A percentile compares a stretch with the other conserved stretches of the same genome.
Evolutionary conservation across 2,888 invertebrate species (phyloP).

Genomic region (Beris morrisii): DNA sequence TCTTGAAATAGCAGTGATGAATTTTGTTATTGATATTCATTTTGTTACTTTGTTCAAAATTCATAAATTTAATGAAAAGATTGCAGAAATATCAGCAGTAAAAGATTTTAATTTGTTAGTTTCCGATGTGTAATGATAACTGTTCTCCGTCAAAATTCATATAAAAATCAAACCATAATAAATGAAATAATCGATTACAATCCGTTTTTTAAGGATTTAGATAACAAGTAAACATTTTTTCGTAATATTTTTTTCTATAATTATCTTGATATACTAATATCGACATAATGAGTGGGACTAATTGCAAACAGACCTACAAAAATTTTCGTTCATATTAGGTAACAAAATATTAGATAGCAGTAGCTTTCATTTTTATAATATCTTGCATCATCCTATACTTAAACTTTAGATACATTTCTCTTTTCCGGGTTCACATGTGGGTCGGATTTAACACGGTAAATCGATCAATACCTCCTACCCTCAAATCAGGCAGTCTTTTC

Average conservation of each 20-base stretch:
- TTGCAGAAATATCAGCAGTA: too few relatives aligned
- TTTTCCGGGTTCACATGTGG: background rate
- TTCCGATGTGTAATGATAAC: too few relatives aligned
- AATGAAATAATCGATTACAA: too few relatives aligned
- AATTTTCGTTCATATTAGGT: constrained; percentile 23
- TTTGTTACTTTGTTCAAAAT: too few relatives aligned
- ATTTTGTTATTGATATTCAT: too few relatives aligned
- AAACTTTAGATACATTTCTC: constrained; percentile 1
- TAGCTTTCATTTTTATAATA: background rate
- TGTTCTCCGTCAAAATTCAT: too few relatives aligned
- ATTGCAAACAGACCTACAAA: constrained; percentile 29
- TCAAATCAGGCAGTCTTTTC: constrained; percentile 11
- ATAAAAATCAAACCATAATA: too few relatives aligned
- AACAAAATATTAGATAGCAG: constrained; percentile 26
- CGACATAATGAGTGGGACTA: constrained; percentile 31
- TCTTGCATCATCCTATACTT: background rate
- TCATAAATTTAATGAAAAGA: too few relatives aligned
- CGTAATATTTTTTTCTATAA: constrained; percentile 12
- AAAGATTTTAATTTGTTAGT: too few relatives aligned
- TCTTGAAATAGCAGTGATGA: too few relatives aligned
- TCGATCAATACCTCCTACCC: background rate
- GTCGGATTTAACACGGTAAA: background rate
- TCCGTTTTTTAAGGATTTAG: too few relatives aligned
- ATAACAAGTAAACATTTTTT: too few relatives aligned
- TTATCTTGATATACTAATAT: constrained; percentile 28